Conservation (phyloP, 2,888 invertebrate genomes). For the Chaitophorus viminalis region DNA sequence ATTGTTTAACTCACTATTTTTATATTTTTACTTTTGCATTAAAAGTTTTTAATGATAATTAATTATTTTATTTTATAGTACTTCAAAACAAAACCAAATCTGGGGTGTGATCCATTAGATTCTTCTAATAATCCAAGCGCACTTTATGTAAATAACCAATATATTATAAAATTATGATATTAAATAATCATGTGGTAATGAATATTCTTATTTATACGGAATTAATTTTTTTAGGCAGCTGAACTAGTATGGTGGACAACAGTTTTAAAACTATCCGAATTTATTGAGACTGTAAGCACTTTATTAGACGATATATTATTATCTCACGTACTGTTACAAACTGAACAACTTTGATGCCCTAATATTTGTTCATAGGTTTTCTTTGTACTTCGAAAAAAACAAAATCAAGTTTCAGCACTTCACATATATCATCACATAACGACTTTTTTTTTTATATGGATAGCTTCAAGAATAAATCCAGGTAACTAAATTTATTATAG, state of each 20-base stretch:
- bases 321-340: conserved; percentile 64
- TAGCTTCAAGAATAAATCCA: conserved; percentile 74
- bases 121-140: conserved; percentile 74
- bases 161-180: background rate
- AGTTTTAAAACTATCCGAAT: conserved; percentile 75
- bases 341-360: conserved; percentile 67
- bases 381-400: conserved; percentile 78
- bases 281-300: conserved; percentile 72
- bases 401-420: conserved; percentile 76
- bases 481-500: conserved; percentile 69
- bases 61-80: conserved; percentile 45
- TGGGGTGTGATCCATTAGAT: conserved; percentile 79
- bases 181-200: background rate
- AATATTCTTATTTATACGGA: background rate
- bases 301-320: conserved; percentile 1
- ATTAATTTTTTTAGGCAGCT: conserved; percentile 66
- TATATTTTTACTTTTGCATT: too few species aligned
- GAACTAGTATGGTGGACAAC: conserved; percentile 74
- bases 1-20: background rate
- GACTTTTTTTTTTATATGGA: conserved; percentile 73
- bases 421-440: conserved; percentile 80
- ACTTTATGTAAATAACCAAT: conserved; percentile 68
- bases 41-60: background rate
- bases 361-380: conserved; percentile 68
- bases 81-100: conserved; percentile 71